Percentiles rank a stretch among this genome's conserved stretches.
Evolutionary conservation across 2,888 invertebrate species (phyloP).

Genomic region (Glaucopsyche alexis): DNA sequence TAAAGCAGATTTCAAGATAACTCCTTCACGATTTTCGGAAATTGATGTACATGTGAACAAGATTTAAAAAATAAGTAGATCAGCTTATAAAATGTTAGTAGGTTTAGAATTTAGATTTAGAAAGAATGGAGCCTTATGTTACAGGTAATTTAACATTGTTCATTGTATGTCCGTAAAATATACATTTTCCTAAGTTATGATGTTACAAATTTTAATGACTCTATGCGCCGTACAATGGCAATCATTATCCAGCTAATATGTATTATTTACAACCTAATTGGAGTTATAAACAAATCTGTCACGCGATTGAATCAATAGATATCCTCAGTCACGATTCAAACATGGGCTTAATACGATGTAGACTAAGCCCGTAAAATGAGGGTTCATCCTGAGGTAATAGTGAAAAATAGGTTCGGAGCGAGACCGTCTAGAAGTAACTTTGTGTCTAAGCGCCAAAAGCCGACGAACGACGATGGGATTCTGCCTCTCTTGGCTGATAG

Average conservation of each 20-base stretch:
- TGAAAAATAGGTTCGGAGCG: slow-evolving; percentile 42
- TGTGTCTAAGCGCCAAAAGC: background rate
- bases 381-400: slow-evolving; percentile 56
- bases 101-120: too few relatives aligned
- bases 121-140: background rate
- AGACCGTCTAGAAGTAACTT: slow-evolving; percentile 36
- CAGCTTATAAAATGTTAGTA: too few relatives aligned
- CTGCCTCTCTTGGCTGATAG: slow-evolving; percentile 80
- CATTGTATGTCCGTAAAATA: background rate
- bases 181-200: background rate
- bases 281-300: slow-evolving; percentile 25
- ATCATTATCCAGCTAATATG: slow-evolving; percentile 16
- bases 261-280: slow-evolving; percentile 20
- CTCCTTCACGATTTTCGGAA: too few relatives aligned
- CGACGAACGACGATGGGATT: slow-evolving; percentile 48
- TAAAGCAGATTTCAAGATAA: too few relatives aligned
- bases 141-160: background rate
- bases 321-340: slow-evolving; percentile 7
- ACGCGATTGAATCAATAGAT: slow-evolving; percentile 22
- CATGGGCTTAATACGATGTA: background rate
- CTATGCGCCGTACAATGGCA: slow-evolving; percentile 1
- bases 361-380: slow-evolving; percentile 48
- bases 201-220: background rate
- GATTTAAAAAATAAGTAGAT: too few relatives aligned
- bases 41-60: too few relatives aligned